Conservation (phyloP, 1,140 invertebrate genomes). For the Cotesia vestalis region DNA sequence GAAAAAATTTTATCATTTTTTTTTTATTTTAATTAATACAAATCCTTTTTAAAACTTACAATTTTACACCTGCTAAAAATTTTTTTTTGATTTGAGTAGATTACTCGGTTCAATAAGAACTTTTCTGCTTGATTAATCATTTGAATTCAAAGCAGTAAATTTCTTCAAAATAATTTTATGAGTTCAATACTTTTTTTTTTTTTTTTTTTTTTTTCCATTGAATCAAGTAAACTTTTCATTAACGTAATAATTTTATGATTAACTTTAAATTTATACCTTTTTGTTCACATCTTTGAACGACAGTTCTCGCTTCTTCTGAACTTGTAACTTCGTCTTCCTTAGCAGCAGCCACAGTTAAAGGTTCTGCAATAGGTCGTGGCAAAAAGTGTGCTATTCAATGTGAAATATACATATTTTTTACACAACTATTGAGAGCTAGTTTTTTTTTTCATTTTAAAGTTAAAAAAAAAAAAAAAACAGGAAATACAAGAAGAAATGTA, state of each 20-base stretch:
- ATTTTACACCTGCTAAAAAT: no score
- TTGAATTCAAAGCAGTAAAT: no score
- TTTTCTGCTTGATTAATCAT: no score
- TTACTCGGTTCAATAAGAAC: no score
- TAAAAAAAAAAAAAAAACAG: conserved; percentile 26
- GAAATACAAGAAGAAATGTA: conserved; percentile 2
- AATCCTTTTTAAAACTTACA: no score
- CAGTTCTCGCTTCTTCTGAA: conserved; percentile 70
- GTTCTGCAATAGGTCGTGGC: conserved; percentile 52
- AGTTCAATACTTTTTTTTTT: background rate
- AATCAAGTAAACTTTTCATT: background rate
- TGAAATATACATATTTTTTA: background rate
- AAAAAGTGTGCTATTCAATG: conserved; percentile 51
- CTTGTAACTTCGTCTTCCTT: conserved; percentile 81
- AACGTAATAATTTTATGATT: no score
- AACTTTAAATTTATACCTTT: conserved; percentile 30
- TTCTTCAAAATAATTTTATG: no score
- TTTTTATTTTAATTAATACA: no score
- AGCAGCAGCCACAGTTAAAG: conserved; percentile 52
- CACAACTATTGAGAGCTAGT: background rate
- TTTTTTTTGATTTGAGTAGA: no score
- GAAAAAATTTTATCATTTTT: no score
- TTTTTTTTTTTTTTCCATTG: background rate
- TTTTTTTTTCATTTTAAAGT: conserved; percentile 12
- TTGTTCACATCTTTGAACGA: conserved; percentile 37